Base-by-base conservation (phyloP, 1,140 invertebrate species). In the Pogonognathellus flavescens region DNA sequence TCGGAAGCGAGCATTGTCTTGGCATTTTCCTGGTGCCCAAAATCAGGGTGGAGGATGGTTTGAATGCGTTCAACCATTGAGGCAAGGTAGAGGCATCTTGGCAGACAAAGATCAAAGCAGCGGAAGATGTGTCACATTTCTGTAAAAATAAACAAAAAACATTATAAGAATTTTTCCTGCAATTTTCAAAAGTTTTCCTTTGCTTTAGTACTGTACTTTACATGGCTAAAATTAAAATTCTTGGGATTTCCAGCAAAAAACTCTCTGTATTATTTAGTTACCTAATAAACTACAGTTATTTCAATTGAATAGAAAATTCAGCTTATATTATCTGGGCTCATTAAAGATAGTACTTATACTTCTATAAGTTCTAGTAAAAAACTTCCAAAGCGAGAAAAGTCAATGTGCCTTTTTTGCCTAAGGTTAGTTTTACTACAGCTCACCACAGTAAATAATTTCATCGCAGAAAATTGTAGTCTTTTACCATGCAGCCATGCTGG, bases 121-220 rank as follows among this genome's bases (percentile, higher is more conserved):
- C 85, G 55, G 85, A 85, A 16, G 88, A 88, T 22, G 86, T 88
- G 84, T 88, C 88, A 84, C 86, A 86, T 85, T 88, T 88, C 88
- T 88, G 85, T 11, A 87, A 85, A 82, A 76, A 83, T 16, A 85
- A 41, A 85, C 84, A 84, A 80, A 86, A 82, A 84, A 55, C n/a
- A 18, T 70, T 18, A 70, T n/a, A n/a, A n/a, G n/a, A n/a, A n/a
- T n/a, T n/a, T n/a, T 13, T 22, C 62, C 18, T 57, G 11, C 53
- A 57, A 10, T 57, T 57, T n/a, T 57, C n/a, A n/a, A n/a, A n/a
- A 14, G 11, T 57, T 57, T 57, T 13, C n/a, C n/a, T 57, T 57
- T n/a, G 10, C n/a, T 57, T 57, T 14, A n/a, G n/a, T 57, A 41
- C 31, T 41, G 1, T 41, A 41, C 31, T 6, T 3, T 41, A 3